A percentile compares a stretch with the other conserved stretches of the same genome.
phyloP scores from a whole-genome alignment of 2,113 vertebrate genomes.

The Pomatorhinus ruficollis region DNA sequence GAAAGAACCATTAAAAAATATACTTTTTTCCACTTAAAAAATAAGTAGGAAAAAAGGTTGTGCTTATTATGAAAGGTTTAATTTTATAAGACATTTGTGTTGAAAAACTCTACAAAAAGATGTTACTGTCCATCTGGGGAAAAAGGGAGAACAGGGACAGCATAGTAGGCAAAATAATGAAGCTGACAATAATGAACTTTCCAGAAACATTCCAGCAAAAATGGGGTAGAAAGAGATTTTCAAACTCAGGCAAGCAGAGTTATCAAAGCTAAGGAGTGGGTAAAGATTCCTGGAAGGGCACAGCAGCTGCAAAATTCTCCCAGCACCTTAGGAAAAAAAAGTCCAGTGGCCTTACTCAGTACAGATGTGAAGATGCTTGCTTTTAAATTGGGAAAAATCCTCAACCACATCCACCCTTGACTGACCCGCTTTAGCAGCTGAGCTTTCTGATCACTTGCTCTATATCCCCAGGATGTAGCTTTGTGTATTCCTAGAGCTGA shows the following conservation, averaged over 20 bases:
- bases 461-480: neutral
- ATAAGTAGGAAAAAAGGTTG: neutral
- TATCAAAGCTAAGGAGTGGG: neutral
- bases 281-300: neutral
- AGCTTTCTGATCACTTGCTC: neutral
- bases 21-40: neutral
- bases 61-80: neutral
- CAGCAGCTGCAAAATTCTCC: constrained; percentile 32
- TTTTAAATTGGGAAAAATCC: neutral
- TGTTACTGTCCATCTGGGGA: neutral
- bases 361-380: neutral
- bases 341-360: neutral
- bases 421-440: neutral
- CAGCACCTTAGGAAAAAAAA: neutral
- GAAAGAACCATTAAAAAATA: neutral
- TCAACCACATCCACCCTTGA: neutral
- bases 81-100: neutral
- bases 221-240: neutral
- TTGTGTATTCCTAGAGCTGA: neutral
- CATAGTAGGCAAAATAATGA: neutral
- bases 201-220: neutral
- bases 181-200: neutral
- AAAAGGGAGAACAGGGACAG: neutral
- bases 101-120: neutral
- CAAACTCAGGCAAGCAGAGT: neutral